A percentile compares a stretch with the other conserved stretches of the same genome.
phyloP scores from a whole-genome alignment of 30 jellyfish, hydroid and myxozoan genomes.

The Cassiopea xamachana region DNA sequence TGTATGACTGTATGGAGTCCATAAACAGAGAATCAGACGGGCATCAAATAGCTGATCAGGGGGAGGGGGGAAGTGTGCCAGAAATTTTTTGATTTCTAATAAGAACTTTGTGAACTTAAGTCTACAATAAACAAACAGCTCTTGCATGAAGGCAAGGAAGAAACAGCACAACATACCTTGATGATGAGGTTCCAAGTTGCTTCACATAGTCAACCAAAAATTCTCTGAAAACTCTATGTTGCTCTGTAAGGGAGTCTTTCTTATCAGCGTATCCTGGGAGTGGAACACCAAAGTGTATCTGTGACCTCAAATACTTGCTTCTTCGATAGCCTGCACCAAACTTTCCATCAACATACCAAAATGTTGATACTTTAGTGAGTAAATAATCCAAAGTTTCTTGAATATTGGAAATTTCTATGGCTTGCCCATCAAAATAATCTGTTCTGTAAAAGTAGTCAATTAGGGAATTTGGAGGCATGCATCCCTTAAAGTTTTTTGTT shows the following conservation, averaged over 20 bases:
- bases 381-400: conserved; percentile 59
- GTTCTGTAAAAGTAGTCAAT: conserved; percentile 65
- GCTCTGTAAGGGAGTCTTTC: conserved; percentile 42
- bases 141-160: not conserved
- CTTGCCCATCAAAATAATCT: conserved; percentile 72
- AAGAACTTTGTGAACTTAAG: too few relatives aligned
- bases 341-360: conserved; percentile 75
- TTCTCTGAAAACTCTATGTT: conserved; percentile 58
- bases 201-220: conserved; percentile 67
- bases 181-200: conserved; percentile 62
- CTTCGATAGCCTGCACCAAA: conserved; percentile 43
- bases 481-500: conserved; percentile 34
- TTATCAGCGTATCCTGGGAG: conserved; percentile 50
- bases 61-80: too few relatives aligned
- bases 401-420: conserved; percentile 37
- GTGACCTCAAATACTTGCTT: conserved; percentile 67
- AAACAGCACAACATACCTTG: conserved; percentile 41
- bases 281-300: conserved; percentile 72
- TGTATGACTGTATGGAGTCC: too few relatives aligned
- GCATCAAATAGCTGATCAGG: too few relatives aligned
- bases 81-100: too few relatives aligned
- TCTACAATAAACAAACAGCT: too few relatives aligned
- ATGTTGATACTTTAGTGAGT: conserved; percentile 62
- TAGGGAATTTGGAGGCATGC: conserved; percentile 83
- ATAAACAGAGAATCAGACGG: too few relatives aligned